phyloP scores from a whole-genome alignment of 2,113 vertebrate genomes.

The Pituophis catenifer region DNA sequence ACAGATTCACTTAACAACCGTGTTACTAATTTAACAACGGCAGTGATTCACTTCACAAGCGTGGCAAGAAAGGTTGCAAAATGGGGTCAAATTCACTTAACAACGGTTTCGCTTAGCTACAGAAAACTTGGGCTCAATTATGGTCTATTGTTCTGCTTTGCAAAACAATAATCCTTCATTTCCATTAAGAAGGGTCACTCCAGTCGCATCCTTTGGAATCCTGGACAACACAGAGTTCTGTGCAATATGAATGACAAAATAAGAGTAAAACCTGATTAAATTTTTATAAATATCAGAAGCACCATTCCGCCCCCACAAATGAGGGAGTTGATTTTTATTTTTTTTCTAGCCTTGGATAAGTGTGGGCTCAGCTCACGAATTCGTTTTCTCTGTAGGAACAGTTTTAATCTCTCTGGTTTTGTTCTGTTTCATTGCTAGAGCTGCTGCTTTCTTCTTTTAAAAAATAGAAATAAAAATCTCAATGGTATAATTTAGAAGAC shows the following conservation, averaged over 20 bases:
- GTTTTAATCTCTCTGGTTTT: not conserved
- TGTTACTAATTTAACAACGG: not conserved
- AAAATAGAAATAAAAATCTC: not conserved
- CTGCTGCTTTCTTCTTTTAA: not conserved
- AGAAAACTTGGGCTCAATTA: not conserved
- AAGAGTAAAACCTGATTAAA: not conserved
- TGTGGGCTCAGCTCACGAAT: not conserved
- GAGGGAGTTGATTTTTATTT: not conserved
- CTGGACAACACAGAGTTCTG: not conserved
- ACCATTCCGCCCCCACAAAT: not conserved
- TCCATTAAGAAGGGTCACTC: not conserved
- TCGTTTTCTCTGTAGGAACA: not conserved
- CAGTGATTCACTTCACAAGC: not conserved
- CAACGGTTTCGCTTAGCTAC: not conserved
- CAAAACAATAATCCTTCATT: not conserved
- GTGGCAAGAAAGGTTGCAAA: not conserved
- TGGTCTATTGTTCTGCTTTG: not conserved
- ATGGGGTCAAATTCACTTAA: not conserved
- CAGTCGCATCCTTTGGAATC: not conserved
- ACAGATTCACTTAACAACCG: not conserved
- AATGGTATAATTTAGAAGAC: not conserved
- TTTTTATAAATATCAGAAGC: not conserved
- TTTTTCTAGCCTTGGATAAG: not conserved
- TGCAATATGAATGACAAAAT: not conserved
- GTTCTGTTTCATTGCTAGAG: not conserved